These are phyloP conservation scores for Trogon surrucura DNA, from an alignment of 2,113 vertebrate genomes.

Conservation along the genomic window DNA sequence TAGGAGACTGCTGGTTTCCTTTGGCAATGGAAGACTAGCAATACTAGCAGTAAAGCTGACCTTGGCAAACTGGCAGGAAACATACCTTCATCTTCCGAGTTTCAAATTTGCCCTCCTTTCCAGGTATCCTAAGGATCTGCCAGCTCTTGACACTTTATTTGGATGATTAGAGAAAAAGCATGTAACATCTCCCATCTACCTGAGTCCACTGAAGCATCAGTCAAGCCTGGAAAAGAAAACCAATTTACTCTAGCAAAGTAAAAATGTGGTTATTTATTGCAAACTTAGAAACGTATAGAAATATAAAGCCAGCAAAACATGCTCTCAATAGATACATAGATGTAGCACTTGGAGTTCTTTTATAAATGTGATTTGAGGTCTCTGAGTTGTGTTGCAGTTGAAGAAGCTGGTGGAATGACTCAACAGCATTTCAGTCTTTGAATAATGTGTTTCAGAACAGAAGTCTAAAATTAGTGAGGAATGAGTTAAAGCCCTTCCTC, in stretches of 20 bases:
- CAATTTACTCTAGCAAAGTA: background rate
- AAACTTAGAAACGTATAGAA: background rate
- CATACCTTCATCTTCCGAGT: background rate
- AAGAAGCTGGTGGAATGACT: slow-evolving; percentile 35
- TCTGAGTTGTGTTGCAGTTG: background rate
- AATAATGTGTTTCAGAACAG: slow-evolving; percentile 18
- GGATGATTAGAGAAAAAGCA: background rate
- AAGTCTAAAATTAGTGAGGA: slow-evolving; percentile 52
- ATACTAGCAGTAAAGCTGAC: background rate
- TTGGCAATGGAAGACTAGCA: background rate
- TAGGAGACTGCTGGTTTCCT: background rate
- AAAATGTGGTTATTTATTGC: background rate
- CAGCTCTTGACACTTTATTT: background rate
- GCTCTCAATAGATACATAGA: background rate
- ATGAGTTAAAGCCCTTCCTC: slow-evolving; percentile 40
- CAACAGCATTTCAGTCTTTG: slow-evolving; percentile 17
- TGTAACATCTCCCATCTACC: background rate
- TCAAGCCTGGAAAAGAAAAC: background rate
- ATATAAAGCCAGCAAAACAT: background rate
- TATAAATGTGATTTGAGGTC: background rate
- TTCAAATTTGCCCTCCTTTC: background rate
- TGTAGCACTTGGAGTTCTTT: background rate
- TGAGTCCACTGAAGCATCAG: background rate
- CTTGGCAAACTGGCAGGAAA: background rate
- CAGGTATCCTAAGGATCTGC: background rate